Evolutionary conservation across 2,888 invertebrate genomes (phyloP).

Genomic region (Trissoscelio sp.): DNA sequence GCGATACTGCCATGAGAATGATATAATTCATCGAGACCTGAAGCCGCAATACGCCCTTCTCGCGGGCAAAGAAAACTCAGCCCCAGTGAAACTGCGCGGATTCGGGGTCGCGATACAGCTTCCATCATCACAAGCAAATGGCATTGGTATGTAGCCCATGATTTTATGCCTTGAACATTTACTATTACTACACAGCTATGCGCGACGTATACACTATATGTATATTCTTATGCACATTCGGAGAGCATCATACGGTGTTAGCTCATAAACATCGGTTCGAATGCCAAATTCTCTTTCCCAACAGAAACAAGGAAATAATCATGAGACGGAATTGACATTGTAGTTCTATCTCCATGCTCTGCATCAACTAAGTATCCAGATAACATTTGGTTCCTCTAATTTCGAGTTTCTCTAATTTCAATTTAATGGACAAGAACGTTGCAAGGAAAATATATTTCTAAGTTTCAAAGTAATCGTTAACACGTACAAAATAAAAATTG

Average conservation of each 20-base stretch:
- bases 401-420: not conserved
- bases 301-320: conserved; percentile 15
- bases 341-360: conserved; percentile 50
- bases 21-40: conserved; percentile 98
- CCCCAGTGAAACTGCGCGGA: conserved; percentile 98
- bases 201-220: conserved; percentile 61
- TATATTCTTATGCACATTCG: conserved; percentile 70
- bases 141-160: conserved; percentile 84
- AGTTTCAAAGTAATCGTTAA: conserved; percentile 25
- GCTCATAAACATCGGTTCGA: conserved; percentile 66
- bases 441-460: conserved; percentile 6
- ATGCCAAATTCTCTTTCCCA: conserved; percentile 23
- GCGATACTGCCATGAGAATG: conserved; percentile 98
- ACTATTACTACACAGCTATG: conserved; percentile 45
- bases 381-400: conserved; percentile 7
- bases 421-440: not conserved
- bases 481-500: conserved; percentile 33
- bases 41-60: conserved; percentile 98
- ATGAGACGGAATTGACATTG: conserved; percentile 25
- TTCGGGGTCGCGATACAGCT: conserved; percentile 98
- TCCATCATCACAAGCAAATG: conserved; percentile 89
- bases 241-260: conserved; percentile 74
- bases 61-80: conserved; percentile 98
- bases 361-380: conserved; percentile 44
- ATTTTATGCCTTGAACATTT: conserved; percentile 33